Percentiles rank a stretch among this genome's conserved stretches.
Conservation (phyloP, 2,888 invertebrate genomes). For the Epinotia bilunana region DNA sequence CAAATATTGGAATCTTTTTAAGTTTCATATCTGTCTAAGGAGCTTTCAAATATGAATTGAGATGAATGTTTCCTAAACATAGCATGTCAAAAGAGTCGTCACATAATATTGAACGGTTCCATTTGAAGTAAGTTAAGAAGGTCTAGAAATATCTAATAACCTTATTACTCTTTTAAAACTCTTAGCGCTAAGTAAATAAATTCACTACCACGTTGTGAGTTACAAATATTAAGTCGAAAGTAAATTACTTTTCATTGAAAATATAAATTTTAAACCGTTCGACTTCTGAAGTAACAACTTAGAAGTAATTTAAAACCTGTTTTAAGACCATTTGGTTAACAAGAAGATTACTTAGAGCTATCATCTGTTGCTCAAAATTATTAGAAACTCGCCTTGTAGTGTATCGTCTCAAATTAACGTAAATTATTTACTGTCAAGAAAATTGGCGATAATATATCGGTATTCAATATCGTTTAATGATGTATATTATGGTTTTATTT, state of each 20-base stretch:
- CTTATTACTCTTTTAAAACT: background rate
- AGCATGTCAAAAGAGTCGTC: background rate
- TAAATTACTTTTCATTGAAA: conserved; percentile 59
- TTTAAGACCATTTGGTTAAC: conserved; percentile 59
- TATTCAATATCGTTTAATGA: conserved; percentile 34
- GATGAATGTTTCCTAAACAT: background rate
- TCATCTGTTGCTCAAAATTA: conserved; percentile 53
- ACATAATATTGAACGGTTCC: background rate
- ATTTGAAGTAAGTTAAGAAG: background rate
- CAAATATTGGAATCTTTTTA: conserved; percentile 11
- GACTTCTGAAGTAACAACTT: conserved; percentile 52
- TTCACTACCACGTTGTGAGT: background rate
- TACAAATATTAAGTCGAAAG: conserved; percentile 50
- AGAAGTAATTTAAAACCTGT: conserved; percentile 62
- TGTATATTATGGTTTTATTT: background rate
- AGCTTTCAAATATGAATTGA: background rate
- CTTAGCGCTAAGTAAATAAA: background rate
- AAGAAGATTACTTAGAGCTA: conserved; percentile 62
- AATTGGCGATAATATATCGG: conserved; percentile 34
- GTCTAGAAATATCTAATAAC: background rate
- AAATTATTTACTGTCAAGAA: conserved; percentile 47
- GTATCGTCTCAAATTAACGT: conserved; percentile 55
- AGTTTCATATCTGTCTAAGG: background rate
- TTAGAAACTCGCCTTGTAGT: conserved; percentile 59
- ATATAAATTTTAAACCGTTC: conserved; percentile 58